Evolutionary conservation across 2,888 invertebrate genomes (phyloP).

Genomic region (Harpalus rufipes): DNA sequence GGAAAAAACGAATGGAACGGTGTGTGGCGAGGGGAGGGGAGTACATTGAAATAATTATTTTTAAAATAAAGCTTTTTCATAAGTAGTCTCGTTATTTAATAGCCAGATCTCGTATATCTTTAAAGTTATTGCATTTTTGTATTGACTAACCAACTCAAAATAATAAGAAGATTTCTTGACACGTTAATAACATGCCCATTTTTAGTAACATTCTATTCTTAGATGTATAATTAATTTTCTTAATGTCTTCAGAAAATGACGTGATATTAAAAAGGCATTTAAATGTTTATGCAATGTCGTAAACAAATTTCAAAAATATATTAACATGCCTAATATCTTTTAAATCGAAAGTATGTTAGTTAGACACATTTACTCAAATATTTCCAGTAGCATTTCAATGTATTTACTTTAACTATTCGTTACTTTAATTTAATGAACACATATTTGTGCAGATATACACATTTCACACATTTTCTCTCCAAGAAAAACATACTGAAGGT

Average conservation of each 20-base stretch:
- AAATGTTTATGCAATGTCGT: background rate
- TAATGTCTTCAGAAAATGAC: background rate
- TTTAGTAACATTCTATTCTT: too few relatives aligned
- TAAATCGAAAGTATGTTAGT: conserved; percentile 28
- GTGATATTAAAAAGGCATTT: conserved; percentile 5
- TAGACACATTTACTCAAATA: conserved; percentile 46
- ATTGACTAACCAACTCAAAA: too few relatives aligned
- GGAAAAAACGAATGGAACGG: too few relatives aligned
- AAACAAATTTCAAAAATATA: conserved; percentile 41
- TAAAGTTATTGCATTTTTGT: too few relatives aligned
- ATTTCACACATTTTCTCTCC: conserved; percentile 10
- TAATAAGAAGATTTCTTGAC: too few relatives aligned
- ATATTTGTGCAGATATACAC: background rate
- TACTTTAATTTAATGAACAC: background rate
- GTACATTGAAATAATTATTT: too few relatives aligned
- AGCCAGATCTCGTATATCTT: too few relatives aligned
- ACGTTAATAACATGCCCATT: too few relatives aligned
- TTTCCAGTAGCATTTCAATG: conserved; percentile 14
- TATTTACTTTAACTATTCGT: conserved; percentile 16
- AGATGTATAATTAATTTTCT: background rate
- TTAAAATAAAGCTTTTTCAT: too few relatives aligned
- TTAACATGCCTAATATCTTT: conserved; percentile 8
- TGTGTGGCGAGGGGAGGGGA: too few relatives aligned
- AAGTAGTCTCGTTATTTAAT: too few relatives aligned
- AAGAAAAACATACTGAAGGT: conserved; percentile 32